Percentiles rank a stretch among this genome's conserved stretches.
phyloP scores from a whole-genome alignment of 2,113 vertebrate species.

The Macquaria ambigua region DNA sequence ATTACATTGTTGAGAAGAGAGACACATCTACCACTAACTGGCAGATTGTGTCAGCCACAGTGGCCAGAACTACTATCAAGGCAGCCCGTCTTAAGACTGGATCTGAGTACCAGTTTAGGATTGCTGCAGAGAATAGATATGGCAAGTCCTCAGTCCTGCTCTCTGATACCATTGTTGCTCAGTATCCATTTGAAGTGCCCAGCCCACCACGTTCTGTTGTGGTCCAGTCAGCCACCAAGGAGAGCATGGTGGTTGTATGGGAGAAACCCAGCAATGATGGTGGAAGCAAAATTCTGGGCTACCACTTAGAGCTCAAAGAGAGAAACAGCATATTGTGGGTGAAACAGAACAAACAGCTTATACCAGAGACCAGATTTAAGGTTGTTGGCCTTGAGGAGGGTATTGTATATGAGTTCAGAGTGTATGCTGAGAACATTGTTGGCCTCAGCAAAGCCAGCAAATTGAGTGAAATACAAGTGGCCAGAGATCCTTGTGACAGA shows the following conservation, averaged over 20 bases:
- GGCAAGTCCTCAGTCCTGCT: constrained; percentile 93
- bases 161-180: constrained; percentile 92
- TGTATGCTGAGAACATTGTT: constrained; percentile 97
- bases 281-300: constrained; percentile 95
- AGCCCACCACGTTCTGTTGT: constrained; percentile 91
- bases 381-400: constrained; percentile 93
- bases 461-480: constrained; percentile 92
- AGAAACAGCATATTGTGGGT: constrained; percentile 96
- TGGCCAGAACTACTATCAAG: constrained; percentile 97
- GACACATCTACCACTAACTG: constrained; percentile 98
- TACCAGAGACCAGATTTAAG: constrained; percentile 94
- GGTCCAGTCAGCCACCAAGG: constrained; percentile 89
- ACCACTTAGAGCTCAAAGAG: constrained; percentile 96
- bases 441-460: constrained; percentile 95
- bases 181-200: constrained; percentile 97
- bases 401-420: constrained; percentile 98
- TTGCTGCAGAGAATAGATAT: constrained; percentile 97
- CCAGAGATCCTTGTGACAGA: constrained; percentile 95
- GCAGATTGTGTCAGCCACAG: constrained; percentile 98
- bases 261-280: constrained; percentile 94
- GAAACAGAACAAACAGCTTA: constrained; percentile 94
- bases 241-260: constrained; percentile 96
- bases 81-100: constrained; percentile 95
- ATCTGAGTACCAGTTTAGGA: constrained; percentile 96
- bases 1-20: constrained; percentile 97